Evolutionary conservation across 2,797 vertebrate genomes (phyloP).

Genomic region (Urocyon cinereoargenteus): DNA sequence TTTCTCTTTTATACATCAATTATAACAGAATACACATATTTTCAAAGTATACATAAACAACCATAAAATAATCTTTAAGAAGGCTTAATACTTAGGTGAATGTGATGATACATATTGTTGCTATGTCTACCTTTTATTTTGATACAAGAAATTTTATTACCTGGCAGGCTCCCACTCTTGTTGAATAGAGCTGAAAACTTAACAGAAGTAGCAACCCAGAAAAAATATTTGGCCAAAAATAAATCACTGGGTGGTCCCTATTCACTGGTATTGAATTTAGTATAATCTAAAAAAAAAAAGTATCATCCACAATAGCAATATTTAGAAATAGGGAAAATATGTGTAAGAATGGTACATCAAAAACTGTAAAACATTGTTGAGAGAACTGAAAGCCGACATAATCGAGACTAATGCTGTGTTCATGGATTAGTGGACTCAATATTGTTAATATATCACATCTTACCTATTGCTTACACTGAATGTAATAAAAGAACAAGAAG

Average conservation of each 20-base stretch:
- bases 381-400: background rate
- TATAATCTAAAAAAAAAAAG: background rate
- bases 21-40: background rate
- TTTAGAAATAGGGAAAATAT: background rate
- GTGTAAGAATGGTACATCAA: background rate
- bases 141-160: background rate
- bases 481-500: background rate
- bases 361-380: background rate
- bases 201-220: background rate
- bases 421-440: background rate
- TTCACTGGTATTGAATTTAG: background rate
- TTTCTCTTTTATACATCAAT: too few relatives aligned
- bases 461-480: background rate
- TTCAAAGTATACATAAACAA: background rate
- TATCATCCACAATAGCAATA: background rate
- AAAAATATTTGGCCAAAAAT: background rate
- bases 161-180: background rate
- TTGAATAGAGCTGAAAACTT: background rate
- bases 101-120: background rate
- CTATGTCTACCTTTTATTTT: background rate
- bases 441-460: background rate
- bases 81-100: background rate
- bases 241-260: background rate
- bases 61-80: background rate
- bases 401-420: background rate